Percentiles rank a stretch among this genome's conserved stretches.
Evolutionary conservation across 1,140 invertebrate genomes (phyloP).

Genomic region (Cyphomyrmex costatus): DNA sequence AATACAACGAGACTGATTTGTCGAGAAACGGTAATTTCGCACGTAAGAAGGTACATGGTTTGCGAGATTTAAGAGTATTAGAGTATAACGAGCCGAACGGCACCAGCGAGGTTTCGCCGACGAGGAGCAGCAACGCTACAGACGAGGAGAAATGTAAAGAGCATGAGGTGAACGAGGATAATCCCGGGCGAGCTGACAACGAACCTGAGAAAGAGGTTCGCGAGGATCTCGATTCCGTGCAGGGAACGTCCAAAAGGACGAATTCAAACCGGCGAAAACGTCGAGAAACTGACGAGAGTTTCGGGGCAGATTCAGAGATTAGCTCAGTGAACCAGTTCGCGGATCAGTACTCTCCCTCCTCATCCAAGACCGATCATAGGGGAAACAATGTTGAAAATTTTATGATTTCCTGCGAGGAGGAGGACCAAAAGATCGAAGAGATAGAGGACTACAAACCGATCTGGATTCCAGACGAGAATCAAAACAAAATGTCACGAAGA

Average conservation of each 20-base stretch:
- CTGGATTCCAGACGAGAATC: constrained; percentile 83
- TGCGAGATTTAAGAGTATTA: constrained; percentile 36
- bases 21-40: constrained; percentile 60
- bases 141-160: constrained; percentile 79
- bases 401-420: constrained; percentile 23
- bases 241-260: not conserved
- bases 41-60: not conserved
- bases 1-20: constrained; percentile 77
- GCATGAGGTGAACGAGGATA: constrained; percentile 54
- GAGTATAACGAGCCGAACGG: constrained; percentile 37
- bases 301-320: constrained; percentile 17
- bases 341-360: constrained; percentile 13
- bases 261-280: not conserved
- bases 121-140: constrained; percentile 70
- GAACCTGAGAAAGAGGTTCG: not conserved
- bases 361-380: constrained; percentile 42
- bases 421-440: constrained; percentile 74
- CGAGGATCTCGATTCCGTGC: constrained; percentile 2
- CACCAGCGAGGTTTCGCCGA: constrained; percentile 31
- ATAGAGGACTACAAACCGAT: constrained; percentile 81
- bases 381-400: constrained; percentile 65
- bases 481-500: constrained; percentile 84
- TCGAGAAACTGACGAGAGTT: constrained; percentile 35
- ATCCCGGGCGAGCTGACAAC: constrained; percentile 18
- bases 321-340: not conserved